Conservation (phyloP, 2,888 invertebrate species). For the Parapristionchus giblindavisi region DNA sequence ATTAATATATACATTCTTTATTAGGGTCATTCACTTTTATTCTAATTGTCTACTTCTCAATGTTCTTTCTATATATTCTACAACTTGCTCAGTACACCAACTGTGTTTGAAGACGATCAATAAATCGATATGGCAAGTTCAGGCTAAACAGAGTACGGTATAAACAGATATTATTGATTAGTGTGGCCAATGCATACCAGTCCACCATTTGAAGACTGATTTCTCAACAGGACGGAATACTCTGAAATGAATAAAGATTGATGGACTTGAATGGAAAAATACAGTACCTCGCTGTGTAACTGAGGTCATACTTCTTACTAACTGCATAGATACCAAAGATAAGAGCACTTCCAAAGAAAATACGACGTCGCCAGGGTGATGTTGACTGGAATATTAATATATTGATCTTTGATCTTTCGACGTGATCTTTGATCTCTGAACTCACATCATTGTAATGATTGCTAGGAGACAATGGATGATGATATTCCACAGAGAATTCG, state of each 20-base stretch:
- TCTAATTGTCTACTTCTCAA: too few relatives aligned
- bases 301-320: conserved; percentile 47
- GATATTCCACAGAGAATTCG: conserved; percentile 29
- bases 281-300: conserved; percentile 42
- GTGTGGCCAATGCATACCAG: conserved; percentile 28
- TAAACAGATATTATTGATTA: conserved; percentile 24
- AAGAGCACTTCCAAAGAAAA: conserved; percentile 43
- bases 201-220: conserved; percentile 33
- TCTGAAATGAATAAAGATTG: not conserved
- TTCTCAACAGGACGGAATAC: conserved; percentile 36
- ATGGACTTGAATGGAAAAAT: not conserved
- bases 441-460: conserved; percentile 29
- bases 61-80: too few relatives aligned
- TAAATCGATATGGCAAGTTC: too few relatives aligned
- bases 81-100: too few relatives aligned
- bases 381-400: conserved; percentile 4
- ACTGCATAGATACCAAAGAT: conserved; percentile 47
- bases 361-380: conserved; percentile 44
- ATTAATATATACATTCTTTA: too few relatives aligned
- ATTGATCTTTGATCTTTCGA: too few relatives aligned
- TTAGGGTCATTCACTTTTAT: too few relatives aligned
- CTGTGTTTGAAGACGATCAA: too few relatives aligned
- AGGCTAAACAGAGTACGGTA: too few relatives aligned
- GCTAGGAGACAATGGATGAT: conserved; percentile 17
- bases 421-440: conserved; percentile 8